These are phyloP conservation scores for Drosophila cracens DNA, from an alignment of 2,888 invertebrate genomes.

Conservation along the genomic window DNA sequence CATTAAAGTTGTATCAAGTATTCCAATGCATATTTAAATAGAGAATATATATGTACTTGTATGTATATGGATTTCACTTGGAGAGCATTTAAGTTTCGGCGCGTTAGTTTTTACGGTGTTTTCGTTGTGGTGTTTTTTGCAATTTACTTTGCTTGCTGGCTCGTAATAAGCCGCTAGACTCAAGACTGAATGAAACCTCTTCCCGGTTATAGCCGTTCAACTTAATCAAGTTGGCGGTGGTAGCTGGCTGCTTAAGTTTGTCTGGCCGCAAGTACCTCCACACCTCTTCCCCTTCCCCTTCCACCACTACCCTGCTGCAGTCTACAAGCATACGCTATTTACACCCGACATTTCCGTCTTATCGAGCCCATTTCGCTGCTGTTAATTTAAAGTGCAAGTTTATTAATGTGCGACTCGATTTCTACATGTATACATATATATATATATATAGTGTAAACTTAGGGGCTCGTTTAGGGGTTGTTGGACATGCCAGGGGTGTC, in stretches of 20 bases:
- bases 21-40: neutral
- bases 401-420: conserved; percentile 64
- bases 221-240: conserved; percentile 68
- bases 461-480: neutral
- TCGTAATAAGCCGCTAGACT: conserved; percentile 75
- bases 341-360: conserved; percentile 6
- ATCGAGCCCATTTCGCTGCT: conserved; percentile 44
- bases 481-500: conserved; percentile 49
- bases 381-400: conserved; percentile 73
- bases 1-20: neutral
- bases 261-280: conserved; percentile 59
- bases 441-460: neutral
- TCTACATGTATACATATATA: conserved; percentile 1
- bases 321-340: neutral
- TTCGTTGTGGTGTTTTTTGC: conserved; percentile 42
- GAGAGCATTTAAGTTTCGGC: conserved; percentile 38
- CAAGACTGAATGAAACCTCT: conserved; percentile 45
- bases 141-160: conserved; percentile 73
- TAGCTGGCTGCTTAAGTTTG: conserved; percentile 66
- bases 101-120: neutral
- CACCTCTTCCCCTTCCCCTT: neutral
- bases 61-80: neutral
- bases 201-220: conserved; percentile 62
- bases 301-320: neutral
- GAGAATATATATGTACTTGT: neutral